These are phyloP conservation scores for Parazoanthus atlanticus DNA, from an alignment of 92 coral and sea anemone genomes.

Conservation along the genomic window DNA sequence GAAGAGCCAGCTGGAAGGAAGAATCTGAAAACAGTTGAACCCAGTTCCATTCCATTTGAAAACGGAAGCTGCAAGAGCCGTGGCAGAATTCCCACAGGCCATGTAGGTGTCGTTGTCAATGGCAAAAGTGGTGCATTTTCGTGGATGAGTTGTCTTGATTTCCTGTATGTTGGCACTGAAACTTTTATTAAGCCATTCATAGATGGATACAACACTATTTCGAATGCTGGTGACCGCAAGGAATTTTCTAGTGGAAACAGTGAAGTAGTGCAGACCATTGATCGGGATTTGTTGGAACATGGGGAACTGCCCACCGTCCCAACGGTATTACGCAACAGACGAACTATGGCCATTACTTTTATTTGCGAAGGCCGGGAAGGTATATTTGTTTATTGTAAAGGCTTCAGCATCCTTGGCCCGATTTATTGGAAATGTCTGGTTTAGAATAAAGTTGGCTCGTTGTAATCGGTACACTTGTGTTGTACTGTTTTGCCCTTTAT, in stretches of 20 bases:
- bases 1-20: neutral
- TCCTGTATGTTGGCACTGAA: neutral
- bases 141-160: neutral
- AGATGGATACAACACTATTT: neutral
- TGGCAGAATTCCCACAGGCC: neutral
- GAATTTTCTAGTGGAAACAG: neutral
- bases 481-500: neutral
- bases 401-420: constrained; percentile 25
- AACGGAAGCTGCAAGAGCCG: neutral
- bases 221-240: neutral
- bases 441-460: neutral
- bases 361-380: constrained; percentile 44
- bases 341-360: no score
- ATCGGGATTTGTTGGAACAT: neutral
- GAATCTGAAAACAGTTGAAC: neutral
- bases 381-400: constrained; percentile 14
- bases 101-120: neutral
- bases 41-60: neutral
- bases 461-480: neutral
- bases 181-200: neutral
- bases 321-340: neutral
- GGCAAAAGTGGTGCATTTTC: neutral
- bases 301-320: neutral
- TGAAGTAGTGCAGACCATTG: neutral
- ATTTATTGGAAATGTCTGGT: constrained; percentile 20